Evolutionary conservation across 1,140 invertebrate species (phyloP), one percentile per base, ranked within the genome.

Genomic region (Pseudachorutes palmiensis): DNA sequence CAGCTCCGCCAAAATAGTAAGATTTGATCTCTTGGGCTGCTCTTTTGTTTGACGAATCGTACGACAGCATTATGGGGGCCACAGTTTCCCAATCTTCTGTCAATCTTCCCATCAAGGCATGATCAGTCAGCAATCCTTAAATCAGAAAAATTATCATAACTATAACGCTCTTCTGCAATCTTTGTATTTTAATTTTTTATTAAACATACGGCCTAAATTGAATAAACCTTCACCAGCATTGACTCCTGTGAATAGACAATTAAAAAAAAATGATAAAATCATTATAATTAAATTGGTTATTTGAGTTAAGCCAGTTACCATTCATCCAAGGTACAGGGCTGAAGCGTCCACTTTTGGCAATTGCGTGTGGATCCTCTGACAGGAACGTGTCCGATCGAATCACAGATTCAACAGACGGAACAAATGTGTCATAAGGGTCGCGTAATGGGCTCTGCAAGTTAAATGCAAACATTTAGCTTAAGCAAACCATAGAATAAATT

Each of bases 171-270:
- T 55, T 24, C 5, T 9, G 51, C 9, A 5, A 55, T 14, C 5
- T n/a, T n/a, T 55, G n/a, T n/a, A n/a, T n/a, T n/a, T n/a, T n/a
- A n/a, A n/a, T n/a, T n/a, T n/a, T n/a, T n/a, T n/a, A n/a, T 55
- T n/a, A 26, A n/a, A 55, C 51, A 14, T 55, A 55, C 51, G 9
- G 9, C 59, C 59, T 19, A 61, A 5, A 28, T 61, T 61, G 29
- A 61, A 33, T 14, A 61, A 29, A 14, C 59, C 59, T 61, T 61
- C 59, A 29, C 59, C 59, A 28, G 59, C 59, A 33, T 61, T 61
- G 9, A 61, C 59, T 2, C 59, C 36, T 41, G 36, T 5, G 19
- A 41, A 9, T 41, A 9, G 5, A 41, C 36, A 41, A 41, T n/a
- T n/a, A n/a, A n/a, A n/a, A n/a, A n/a, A n/a, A 41, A 41, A 41